phyloP scores from a whole-genome alignment of 1,140 invertebrate species.

The Apis florea region DNA sequence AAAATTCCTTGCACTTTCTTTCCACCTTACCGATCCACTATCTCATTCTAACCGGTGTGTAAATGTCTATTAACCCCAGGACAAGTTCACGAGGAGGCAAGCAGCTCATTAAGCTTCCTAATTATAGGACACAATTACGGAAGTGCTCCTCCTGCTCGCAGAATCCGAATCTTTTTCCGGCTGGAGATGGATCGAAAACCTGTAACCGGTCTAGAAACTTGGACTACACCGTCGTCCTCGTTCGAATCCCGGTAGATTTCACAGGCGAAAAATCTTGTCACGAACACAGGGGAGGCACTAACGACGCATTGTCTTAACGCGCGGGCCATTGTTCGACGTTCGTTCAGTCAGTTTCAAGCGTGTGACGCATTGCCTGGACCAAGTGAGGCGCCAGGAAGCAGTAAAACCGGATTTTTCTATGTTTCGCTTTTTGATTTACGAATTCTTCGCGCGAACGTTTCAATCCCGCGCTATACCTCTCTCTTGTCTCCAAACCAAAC shows the following conservation, averaged over 20 bases:
- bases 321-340: constrained; percentile 54
- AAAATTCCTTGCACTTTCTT: too few relatives aligned
- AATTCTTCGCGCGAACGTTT: constrained; percentile 7
- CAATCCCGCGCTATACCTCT: neutral
- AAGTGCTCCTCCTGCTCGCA: neutral
- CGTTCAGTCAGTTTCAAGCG: constrained; percentile 37
- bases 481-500: neutral
- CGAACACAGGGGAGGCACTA: constrained; percentile 48
- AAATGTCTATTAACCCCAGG: constrained; percentile 50
- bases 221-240: constrained; percentile 7
- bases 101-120: constrained; percentile 55
- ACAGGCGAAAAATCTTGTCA: constrained; percentile 35
- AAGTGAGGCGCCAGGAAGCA: constrained; percentile 40
- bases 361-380: constrained; percentile 48
- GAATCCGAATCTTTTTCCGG: too few relatives aligned
- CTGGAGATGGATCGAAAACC: too few relatives aligned
- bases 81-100: constrained; percentile 22
- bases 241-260: constrained; percentile 22
- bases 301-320: constrained; percentile 62
- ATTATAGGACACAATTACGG: constrained; percentile 33
- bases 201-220: constrained; percentile 17
- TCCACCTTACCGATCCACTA: neutral
- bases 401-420: constrained; percentile 30
- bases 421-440: constrained; percentile 20
- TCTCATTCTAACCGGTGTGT: constrained; percentile 43